phyloP scores from a whole-genome alignment of 2,113 vertebrate genomes.

The Rhipidura dahli region DNA sequence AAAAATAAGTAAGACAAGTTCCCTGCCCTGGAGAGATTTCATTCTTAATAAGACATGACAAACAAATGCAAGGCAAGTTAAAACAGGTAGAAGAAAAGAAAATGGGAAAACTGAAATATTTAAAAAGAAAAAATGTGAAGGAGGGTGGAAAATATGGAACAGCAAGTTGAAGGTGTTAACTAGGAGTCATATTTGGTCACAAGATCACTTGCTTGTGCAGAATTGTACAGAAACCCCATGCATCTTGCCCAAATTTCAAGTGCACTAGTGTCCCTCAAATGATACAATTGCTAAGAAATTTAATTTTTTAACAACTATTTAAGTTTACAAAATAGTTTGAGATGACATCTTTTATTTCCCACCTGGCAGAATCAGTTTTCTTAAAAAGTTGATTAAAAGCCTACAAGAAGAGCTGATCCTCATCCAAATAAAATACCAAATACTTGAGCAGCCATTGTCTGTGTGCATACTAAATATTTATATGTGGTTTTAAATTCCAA shows the following conservation, averaged over 20 bases:
- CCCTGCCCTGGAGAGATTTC: background rate
- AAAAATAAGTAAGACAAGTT: conserved; percentile 17
- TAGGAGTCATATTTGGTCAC: background rate
- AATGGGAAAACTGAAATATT: background rate
- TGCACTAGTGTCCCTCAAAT: background rate
- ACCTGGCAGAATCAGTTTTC: background rate
- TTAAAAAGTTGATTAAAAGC: background rate
- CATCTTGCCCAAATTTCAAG: background rate
- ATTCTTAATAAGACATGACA: background rate
- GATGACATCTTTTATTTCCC: background rate
- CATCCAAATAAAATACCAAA: background rate
- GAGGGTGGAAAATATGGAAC: background rate
- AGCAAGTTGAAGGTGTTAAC: background rate
- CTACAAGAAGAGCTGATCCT: background rate
- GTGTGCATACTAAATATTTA: background rate
- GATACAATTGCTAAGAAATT: background rate
- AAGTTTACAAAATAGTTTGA: background rate
- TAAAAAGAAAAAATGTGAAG: background rate
- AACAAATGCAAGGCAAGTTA: background rate
- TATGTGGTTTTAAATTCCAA: background rate
- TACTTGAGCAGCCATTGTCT: background rate
- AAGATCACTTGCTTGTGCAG: background rate
- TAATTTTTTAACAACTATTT: background rate
- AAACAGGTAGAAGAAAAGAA: background rate
- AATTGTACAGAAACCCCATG: background rate